These are phyloP conservation scores for Lymantria monacha DNA, from an alignment of 2,888 invertebrate species.

Conservation along the genomic window DNA sequence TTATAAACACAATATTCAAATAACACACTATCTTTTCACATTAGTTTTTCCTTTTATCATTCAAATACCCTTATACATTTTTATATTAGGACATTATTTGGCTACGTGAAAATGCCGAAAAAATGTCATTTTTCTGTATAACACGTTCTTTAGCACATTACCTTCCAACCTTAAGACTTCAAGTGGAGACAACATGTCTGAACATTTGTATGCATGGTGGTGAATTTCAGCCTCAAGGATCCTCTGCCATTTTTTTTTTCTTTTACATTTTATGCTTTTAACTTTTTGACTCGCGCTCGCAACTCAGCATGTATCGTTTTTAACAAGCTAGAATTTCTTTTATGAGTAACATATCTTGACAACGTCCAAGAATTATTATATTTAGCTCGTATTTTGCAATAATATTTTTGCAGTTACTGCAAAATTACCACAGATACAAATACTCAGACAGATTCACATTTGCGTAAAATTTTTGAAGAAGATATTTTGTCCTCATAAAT, in stretches of 20 bases:
- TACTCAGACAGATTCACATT: too few species aligned
- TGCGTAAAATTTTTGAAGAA: too few species aligned
- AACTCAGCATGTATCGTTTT: conserved; percentile 46
- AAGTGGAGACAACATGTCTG: conserved; percentile 42
- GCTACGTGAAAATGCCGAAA: conserved; percentile 8
- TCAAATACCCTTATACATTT: not conserved
- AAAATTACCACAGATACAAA: too few species aligned
- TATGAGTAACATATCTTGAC: conserved; percentile 39
- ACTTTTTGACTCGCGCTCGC: conserved; percentile 51
- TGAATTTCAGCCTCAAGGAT: conserved; percentile 43
- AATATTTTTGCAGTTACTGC: too few species aligned
- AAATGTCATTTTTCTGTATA: conserved; percentile 11
- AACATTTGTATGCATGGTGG: conserved; percentile 44
- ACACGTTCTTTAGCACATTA: conserved; percentile 30
- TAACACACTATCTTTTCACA: not conserved
- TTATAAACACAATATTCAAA: not conserved
- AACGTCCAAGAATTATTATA: conserved; percentile 36
- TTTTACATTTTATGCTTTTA: conserved; percentile 50
- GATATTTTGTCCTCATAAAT: too few species aligned
- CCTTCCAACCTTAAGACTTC: conserved; percentile 24
- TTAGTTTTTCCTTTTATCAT: conserved; percentile 5
- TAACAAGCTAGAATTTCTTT: conserved; percentile 44
- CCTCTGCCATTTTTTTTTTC: conserved; percentile 43
- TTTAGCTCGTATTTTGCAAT: conserved; percentile 9
- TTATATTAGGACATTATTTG: conserved; percentile 1